Base-by-base conservation (phyloP, 2,113 vertebrate genomes). In the Ranitomeya imitator region DNA sequence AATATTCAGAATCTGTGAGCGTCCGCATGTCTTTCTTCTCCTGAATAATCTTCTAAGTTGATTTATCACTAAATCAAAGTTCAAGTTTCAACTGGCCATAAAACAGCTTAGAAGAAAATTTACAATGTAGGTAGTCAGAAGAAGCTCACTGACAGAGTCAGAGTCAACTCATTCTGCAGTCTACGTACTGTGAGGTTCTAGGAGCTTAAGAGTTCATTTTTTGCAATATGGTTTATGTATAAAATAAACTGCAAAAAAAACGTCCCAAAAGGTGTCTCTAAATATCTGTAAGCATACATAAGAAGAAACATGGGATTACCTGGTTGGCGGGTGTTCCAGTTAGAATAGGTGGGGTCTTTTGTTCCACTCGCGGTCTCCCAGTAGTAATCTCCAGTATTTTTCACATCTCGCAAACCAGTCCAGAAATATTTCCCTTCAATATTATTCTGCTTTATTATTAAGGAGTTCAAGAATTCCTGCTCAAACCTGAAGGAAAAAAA, bases 401-500 rank as follows among this genome's bases (percentile, higher is more conserved):
- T 94, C 65, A 90, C 86, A 91, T 97, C 97, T 92, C 96, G 96
- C 90, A 99, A 94, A 60, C 96, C 96, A 0, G 94, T 97, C 98
- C 98, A 99, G 90, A 97, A 98, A 90, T 96, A 96, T 63, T 93
- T 95, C 71, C 83, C 92, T 88, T 85, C 92, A 89, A 85, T 85
- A 91, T 90, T 91, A 2, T 92, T 93, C 12, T 97, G 91, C 60
- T 96, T 95, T 89, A 91, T 93, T 57, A 99, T 96, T 18, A 99
- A 93, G 83, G 92, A 94, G 92, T 95, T 99, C 92, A 99, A 93
- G 88, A 96, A 99, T 89, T 96, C 96, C 94, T 99, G 98, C 83
- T 99, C 98, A 93, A 99, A 99, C 91, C 98, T 99, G 93, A 92
- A 79, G 4, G 4, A 37, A 37, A 37, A 45, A 3, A 45, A 45